These are phyloP conservation scores for Phaedon cochleariae DNA, from an alignment of 2,888 invertebrate species.

Conservation along the genomic window DNA sequence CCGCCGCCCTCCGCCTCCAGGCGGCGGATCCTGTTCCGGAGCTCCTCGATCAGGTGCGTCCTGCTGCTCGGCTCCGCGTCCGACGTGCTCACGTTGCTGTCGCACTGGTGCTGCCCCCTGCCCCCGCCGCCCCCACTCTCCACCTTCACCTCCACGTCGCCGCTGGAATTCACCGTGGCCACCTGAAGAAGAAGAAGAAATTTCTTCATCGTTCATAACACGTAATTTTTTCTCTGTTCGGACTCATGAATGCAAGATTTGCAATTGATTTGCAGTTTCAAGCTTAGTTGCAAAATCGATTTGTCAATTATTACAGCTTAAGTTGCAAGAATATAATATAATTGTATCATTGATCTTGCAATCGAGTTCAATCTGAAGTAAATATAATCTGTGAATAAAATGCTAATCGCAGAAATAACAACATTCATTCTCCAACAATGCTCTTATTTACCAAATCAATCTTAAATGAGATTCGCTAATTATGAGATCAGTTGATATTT, in stretches of 20 bases:
- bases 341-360: too few relatives aligned
- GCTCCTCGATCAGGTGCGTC: slow-evolving; percentile 66
- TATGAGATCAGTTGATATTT: too few relatives aligned
- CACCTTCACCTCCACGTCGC: slow-evolving; percentile 59
- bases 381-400: too few relatives aligned
- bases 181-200: slow-evolving; percentile 41
- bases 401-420: too few relatives aligned
- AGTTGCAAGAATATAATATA: too few relatives aligned
- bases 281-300: too few relatives aligned
- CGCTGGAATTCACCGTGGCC: slow-evolving; percentile 61
- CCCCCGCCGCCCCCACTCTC: slow-evolving; percentile 44
- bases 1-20: slow-evolving; percentile 63
- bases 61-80: slow-evolving; percentile 62
- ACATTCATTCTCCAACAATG: too few relatives aligned
- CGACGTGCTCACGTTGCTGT: slow-evolving; percentile 63
- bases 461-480: too few relatives aligned
- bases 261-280: background rate
- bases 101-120: slow-evolving; percentile 55
- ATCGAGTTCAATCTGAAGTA: too few relatives aligned
- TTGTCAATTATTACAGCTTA: too few relatives aligned
- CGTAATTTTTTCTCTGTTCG: too few relatives aligned
- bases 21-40: slow-evolving; percentile 67
- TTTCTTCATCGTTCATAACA: background rate
- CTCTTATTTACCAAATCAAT: too few relatives aligned
- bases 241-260: background rate